Evolutionary conservation across 2,113 vertebrate species (phyloP).

Genomic region (Ranitomeya imitator): DNA sequence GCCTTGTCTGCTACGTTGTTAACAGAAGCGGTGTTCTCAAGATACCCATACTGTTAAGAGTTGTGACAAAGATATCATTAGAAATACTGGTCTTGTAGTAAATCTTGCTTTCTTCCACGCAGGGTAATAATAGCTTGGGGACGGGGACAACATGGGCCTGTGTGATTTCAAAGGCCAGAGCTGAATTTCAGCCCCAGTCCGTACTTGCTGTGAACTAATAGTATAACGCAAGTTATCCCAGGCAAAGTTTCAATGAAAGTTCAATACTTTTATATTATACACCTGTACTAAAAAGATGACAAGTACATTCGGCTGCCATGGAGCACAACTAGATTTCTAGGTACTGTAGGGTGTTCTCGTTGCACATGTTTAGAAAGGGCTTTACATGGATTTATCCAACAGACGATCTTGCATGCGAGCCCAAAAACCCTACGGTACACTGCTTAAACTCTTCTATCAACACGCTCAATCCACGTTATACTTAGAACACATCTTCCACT

Average conservation of each 20-base stretch:
- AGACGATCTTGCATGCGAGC: constrained; percentile 2
- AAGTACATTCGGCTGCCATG: background rate
- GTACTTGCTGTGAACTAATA: background rate
- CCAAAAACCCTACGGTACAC: constrained; percentile 23
- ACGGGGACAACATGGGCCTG: too few relatives aligned
- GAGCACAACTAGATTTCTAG: constrained; percentile 6
- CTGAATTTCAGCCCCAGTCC: too few relatives aligned
- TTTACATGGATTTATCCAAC: constrained; percentile 33
- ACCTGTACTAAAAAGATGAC: background rate
- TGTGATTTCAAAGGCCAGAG: too few relatives aligned
- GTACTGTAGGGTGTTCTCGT: constrained; percentile 10
- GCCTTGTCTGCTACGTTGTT: too few relatives aligned
- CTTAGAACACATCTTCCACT: constrained; percentile 49
- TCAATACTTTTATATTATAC: background rate
- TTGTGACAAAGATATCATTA: too few relatives aligned
- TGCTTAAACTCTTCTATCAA: constrained; percentile 36
- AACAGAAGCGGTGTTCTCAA: too few relatives aligned
- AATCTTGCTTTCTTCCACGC: too few relatives aligned
- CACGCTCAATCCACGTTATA: constrained; percentile 44
- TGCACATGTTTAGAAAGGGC: constrained; percentile 36
- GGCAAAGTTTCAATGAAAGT: background rate
- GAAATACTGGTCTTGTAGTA: too few relatives aligned
- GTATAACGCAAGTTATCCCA: background rate
- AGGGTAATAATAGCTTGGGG: too few relatives aligned
- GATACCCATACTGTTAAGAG: too few relatives aligned